These are phyloP conservation scores for Ochropleura leucogaster DNA, from an alignment of 2,888 invertebrate genomes.

Conservation along the genomic window DNA sequence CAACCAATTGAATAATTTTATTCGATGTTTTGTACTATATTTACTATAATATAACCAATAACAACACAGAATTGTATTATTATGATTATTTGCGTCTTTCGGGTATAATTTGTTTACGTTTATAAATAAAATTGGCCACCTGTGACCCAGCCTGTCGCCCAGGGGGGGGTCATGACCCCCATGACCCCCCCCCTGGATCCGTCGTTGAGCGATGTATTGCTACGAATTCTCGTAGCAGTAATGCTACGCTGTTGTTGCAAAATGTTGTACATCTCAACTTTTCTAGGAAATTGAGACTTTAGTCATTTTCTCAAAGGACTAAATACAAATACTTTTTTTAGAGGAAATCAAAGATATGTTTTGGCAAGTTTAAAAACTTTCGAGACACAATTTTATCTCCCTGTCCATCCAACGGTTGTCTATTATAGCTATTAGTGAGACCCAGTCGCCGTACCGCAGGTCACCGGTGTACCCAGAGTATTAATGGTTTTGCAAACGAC, in stretches of 20 bases:
- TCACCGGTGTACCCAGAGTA: not conserved
- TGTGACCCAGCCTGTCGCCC: no score
- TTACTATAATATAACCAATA: no score
- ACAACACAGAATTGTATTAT: no score
- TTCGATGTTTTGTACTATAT: no score
- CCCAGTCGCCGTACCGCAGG: no score
- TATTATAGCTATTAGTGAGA: no score
- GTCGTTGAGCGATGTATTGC: not conserved
- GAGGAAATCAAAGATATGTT: not conserved
- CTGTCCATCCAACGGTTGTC: not conserved
- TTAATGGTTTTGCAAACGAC: not conserved
- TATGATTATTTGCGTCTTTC: no score
- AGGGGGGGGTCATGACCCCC: no score
- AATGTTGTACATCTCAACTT: not conserved
- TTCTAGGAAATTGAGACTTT: not conserved
- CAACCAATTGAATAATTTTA: no score
- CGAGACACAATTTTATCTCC: not conserved
- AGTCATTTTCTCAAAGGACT: not conserved
- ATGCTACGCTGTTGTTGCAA: conserved; percentile 22
- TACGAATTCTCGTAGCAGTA: conserved; percentile 14
- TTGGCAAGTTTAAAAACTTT: not conserved
- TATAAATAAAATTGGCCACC: no score
- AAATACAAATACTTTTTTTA: not conserved
- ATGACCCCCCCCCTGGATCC: no score
- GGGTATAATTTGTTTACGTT: no score